Evolutionary conservation across 2,113 vertebrate species (phyloP).

Genomic region (Paracyprichromis sp.): DNA sequence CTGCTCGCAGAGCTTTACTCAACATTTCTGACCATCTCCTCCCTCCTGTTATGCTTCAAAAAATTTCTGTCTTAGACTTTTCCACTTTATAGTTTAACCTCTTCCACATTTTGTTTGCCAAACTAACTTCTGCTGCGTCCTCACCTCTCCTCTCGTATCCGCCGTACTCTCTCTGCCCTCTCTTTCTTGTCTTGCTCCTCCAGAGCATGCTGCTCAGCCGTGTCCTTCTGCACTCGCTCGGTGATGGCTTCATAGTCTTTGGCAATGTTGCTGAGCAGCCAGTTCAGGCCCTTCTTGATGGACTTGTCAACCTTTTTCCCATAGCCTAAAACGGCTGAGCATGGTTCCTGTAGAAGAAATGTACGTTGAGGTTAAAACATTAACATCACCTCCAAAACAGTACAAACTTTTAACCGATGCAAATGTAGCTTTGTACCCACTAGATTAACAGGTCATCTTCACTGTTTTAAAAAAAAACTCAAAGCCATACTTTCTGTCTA

Average conservation of each 20-base stretch:
- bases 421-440: neutral
- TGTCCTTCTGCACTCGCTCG: conserved; percentile 90
- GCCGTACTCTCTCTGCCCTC: conserved; percentile 81
- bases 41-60: neutral
- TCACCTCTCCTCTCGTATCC: conserved; percentile 86
- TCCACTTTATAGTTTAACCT: neutral
- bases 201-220: conserved; percentile 78
- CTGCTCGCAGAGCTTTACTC: neutral
- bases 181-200: conserved; percentile 89
- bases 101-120: neutral
- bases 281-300: conserved; percentile 88
- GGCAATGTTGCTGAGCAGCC: conserved; percentile 89
- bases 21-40: neutral
- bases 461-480: neutral
- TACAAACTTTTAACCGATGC: neutral
- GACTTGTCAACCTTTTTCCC: conserved; percentile 93
- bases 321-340: conserved; percentile 83
- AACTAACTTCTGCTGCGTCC: neutral
- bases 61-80: neutral
- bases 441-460: neutral
- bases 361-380: neutral
- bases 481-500: neutral
- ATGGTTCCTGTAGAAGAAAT: conserved; percentile 77
- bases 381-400: neutral
- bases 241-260: conserved; percentile 88